Evolutionary conservation across 2,797 vertebrate species (phyloP), one percentile per base, ranked within the genome.

Genomic region (Pseudomugil gertrudae): DNA sequence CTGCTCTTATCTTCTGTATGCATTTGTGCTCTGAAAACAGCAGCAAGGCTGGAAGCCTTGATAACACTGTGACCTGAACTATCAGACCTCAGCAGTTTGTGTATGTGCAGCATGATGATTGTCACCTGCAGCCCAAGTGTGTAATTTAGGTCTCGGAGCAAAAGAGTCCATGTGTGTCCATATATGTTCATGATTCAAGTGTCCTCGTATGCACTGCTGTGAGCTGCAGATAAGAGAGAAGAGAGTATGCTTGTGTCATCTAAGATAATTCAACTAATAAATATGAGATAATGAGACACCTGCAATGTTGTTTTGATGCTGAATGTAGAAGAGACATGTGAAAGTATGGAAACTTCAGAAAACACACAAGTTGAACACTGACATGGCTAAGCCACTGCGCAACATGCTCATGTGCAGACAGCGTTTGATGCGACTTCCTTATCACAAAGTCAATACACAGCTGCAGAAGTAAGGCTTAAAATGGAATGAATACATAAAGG

Each of bases 201-300:
- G 17, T 8, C 19, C 40, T 43, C 7, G 21, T 54, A 57, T 69
- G 77, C 60, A 24, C 0, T 47, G 47, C 69, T 77, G 79, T 78
- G 64, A 72, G 57, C 15, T 21, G 36, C 54, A 79, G 83, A 86
- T 77, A 79, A 70, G 36, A 50, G 21, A 27, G 45, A 43, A 50
- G 21, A 27, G 45, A 43, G 29, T 35, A 36, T 11, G n/a, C 13
- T 4, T 14, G 29, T 30, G 62, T 5, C 35, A 65, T 60, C 50
- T 63, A n/a, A 68, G 47, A 13, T 64, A 26, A 56, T 33, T 63
- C 29, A 36, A 47, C 15, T 78, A n/a, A 67, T n/a, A 52, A 40
- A 17, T 3, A 38, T 56, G 52, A 71, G 23, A 30, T 59, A 63
- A 70, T 52, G 15, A 48, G 27, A 63, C 43, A 58, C 40, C 54